Evolutionary conservation across 2,888 invertebrate species (phyloP).

Genomic region (Hirtodrosophila duncani): DNA sequence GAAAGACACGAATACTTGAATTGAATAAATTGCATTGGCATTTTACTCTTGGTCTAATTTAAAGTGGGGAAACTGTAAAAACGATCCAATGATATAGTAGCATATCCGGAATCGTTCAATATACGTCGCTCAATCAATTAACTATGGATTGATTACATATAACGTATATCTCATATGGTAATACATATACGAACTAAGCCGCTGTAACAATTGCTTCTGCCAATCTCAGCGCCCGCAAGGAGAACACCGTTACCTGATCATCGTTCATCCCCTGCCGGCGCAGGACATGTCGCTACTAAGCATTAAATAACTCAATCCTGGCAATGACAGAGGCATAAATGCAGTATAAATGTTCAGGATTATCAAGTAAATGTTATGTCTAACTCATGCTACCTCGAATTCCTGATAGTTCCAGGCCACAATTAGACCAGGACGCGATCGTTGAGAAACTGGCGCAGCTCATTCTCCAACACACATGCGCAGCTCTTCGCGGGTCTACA

Average conservation of each 20-base stretch:
- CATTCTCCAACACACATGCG: slow-evolving; percentile 94
- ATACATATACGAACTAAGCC: too few species aligned
- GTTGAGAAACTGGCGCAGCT: slow-evolving; percentile 91
- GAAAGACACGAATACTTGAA: too few species aligned
- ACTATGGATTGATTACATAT: too few species aligned
- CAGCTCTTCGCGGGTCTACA: slow-evolving; percentile 95
- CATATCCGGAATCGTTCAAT: too few species aligned
- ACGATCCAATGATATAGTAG: too few species aligned
- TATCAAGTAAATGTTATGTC: background rate
- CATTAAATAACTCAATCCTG: slow-evolving; percentile 98
- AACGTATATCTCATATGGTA: too few species aligned
- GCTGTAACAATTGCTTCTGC: slow-evolving; percentile 95
- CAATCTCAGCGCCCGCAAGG: slow-evolving; percentile 98
- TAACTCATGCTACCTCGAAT: slow-evolving; percentile 93
- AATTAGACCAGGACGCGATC: slow-evolving; percentile 92
- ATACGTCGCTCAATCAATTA: too few species aligned
- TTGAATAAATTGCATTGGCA: too few species aligned
- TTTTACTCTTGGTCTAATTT: too few species aligned
- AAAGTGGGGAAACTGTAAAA: too few species aligned
- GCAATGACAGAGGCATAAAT: background rate
- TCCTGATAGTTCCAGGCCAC: slow-evolving; percentile 99
- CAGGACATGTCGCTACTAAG: slow-evolving; percentile 97
- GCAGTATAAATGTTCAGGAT: background rate
- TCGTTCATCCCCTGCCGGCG: slow-evolving; percentile 88
- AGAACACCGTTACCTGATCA: slow-evolving; percentile 96